Evolutionary conservation across 2,797 vertebrate species (phyloP).

Genomic region (Sardinella longiceps): DNA sequence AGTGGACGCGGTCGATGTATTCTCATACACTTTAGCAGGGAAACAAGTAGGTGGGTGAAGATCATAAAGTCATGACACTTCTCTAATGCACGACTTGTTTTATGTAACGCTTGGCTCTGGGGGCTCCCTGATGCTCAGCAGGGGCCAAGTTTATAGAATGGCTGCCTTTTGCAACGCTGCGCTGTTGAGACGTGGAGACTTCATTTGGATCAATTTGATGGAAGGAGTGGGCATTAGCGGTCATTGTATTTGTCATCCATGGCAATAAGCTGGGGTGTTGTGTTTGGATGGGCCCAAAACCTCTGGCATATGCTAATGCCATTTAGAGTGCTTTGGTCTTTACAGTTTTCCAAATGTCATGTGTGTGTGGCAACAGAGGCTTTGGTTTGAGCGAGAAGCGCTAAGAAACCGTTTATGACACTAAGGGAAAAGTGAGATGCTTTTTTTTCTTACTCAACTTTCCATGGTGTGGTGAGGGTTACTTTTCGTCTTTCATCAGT

Average conservation of each 20-base stretch:
- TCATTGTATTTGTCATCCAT: neutral
- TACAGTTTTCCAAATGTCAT: slow-evolving; percentile 6
- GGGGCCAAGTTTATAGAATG: neutral
- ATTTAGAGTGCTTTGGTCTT: neutral
- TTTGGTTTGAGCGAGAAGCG: neutral
- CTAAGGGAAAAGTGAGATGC: neutral
- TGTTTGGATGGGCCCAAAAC: neutral
- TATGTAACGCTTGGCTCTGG: neutral
- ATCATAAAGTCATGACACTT: neutral
- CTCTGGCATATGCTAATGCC: neutral
- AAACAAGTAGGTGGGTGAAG: slow-evolving; percentile 4
- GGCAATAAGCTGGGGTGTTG: slow-evolving; percentile 1
- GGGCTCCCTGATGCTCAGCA: too few species aligned
- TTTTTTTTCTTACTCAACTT: neutral
- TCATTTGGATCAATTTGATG: slow-evolving; percentile 6
- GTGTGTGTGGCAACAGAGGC: neutral
- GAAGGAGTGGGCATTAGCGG: neutral
- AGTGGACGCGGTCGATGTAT: neutral
- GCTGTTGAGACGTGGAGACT: neutral
- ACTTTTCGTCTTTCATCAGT: neutral
- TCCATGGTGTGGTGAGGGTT: neutral
- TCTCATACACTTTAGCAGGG: neutral
- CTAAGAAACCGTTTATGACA: neutral
- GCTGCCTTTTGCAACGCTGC: neutral
- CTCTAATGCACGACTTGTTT: neutral